These are phyloP conservation scores for Propithecus perrieri DNA, from an alignment of 2,797 vertebrate genomes.

Conservation along the genomic window DNA sequence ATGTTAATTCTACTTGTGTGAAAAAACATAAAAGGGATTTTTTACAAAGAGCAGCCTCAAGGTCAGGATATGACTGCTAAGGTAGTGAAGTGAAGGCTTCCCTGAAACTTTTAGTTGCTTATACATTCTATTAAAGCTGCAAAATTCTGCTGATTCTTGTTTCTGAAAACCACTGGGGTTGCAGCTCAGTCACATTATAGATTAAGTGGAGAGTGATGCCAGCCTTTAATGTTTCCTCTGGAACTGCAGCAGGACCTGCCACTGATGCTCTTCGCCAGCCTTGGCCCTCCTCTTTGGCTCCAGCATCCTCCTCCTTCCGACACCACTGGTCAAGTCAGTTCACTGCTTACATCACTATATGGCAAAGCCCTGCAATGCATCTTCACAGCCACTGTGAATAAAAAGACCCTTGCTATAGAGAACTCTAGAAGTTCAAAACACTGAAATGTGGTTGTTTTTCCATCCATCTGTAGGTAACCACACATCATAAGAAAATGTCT, in stretches of 20 bases:
- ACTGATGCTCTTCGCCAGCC: not conserved
- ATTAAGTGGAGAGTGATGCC: constrained; percentile 42
- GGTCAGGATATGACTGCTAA: constrained; percentile 77
- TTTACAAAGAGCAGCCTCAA: constrained; percentile 68
- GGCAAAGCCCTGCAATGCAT: not conserved
- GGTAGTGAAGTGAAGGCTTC: constrained; percentile 74
- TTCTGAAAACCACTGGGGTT: constrained; percentile 69
- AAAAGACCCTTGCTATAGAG: not conserved
- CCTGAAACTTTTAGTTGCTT: constrained; percentile 71
- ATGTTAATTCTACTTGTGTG: constrained; percentile 78
- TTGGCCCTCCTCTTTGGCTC: not conserved
- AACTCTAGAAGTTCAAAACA: not conserved
- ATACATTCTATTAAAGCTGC: constrained; percentile 74
- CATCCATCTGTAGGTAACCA: not conserved
- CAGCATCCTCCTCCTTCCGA: not conserved
- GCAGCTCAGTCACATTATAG: constrained; percentile 53
- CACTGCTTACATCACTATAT: not conserved
- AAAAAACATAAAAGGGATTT: constrained; percentile 70
- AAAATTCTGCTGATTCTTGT: constrained; percentile 69
- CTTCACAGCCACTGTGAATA: not conserved
- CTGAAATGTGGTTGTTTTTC: not conserved
- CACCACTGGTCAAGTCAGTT: not conserved
- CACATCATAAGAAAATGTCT: not conserved
- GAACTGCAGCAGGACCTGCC: not conserved
- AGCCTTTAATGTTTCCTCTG: constrained; percentile 35